Base-by-base conservation (phyloP, 1,140 invertebrate genomes). In the Babylonia areolata region DNA sequence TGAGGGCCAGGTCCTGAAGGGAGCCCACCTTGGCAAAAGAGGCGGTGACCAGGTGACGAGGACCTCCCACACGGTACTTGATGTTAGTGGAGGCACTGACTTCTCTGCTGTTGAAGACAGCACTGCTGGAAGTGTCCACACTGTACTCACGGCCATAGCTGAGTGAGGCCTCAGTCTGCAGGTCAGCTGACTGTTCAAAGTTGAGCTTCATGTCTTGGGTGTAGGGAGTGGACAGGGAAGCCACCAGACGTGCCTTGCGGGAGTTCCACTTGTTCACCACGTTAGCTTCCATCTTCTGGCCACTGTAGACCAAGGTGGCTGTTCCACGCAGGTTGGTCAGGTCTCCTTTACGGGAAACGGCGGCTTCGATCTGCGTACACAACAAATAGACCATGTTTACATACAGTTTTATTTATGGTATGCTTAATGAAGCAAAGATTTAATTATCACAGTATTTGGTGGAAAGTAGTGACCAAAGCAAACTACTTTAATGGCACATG, bases 141-240 rank as follows among this genome's bases (percentile, higher is more conserved):
- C n/a, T 54, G 77, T 83, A 82, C 2, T 20, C n/a, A n/a, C n/a
- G n/a, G n/a, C 81, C 85, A 23, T 82, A 77, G 71, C n/a, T 86
- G 35, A 75, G 1, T 31, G 58, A 46, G 40, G 54, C 71, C 11
- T 83, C 73, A 35, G 71, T 81, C 33, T 64, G 81, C 3, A 77
- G 42, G 69, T 54, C 40, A 46, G 80, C 85, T n/a, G n/a, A 33
- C 37, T 86, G 78, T 23, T 86, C 85, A 15, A 86, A 9, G 39
- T n/a, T 54, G 23, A 86, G 3, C 35, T 86, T 82, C 17, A 86
- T 23, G 23, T 31, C 71, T 23, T 83, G 9, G 23, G 71, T 83
- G 71, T 37, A 58, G 80, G 85, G 85, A 12, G 64, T 83, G 40
- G 11, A 12, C 28, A 83, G 42, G 46, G n/a, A 35, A 71, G 33